A percentile compares a stretch with the other conserved stretches of the same genome.
Evolutionary conservation across 2,113 vertebrate genomes (phyloP).

Genomic region (Indicator maculatus): DNA sequence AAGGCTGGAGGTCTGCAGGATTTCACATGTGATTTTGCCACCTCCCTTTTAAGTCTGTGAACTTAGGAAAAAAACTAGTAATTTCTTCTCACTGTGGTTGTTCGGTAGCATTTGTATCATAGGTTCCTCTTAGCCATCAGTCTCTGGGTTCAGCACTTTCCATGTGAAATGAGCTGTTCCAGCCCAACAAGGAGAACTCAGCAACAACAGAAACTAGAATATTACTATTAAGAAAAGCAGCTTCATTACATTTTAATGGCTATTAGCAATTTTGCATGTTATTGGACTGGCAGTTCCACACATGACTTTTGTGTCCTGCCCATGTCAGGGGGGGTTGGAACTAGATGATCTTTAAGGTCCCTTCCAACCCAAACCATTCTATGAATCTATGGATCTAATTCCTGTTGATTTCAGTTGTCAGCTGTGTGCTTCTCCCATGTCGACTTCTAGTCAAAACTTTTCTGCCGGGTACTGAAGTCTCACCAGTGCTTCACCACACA

Average conservation of each 20-base stretch:
- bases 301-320: background rate
- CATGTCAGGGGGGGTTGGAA: no score
- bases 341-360: no score
- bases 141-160: background rate
- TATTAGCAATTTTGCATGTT: background rate
- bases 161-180: background rate
- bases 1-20: slow-evolving; percentile 17
- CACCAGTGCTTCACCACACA: background rate
- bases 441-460: background rate
- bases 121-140: background rate
- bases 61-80: background rate
- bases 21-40: slow-evolving; percentile 35
- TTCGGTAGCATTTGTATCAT: background rate
- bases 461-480: background rate
- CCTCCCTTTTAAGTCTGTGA: background rate
- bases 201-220: background rate
- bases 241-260: background rate
- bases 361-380: no score
- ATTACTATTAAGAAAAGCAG: background rate
- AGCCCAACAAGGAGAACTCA: background rate
- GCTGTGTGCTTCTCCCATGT: background rate
- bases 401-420: background rate
- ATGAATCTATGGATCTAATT: background rate
- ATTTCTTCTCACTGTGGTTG: background rate
- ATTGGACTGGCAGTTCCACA: background rate